Conservation (phyloP, 2,888 invertebrate species). For the Mesoligia furuncula region DNA sequence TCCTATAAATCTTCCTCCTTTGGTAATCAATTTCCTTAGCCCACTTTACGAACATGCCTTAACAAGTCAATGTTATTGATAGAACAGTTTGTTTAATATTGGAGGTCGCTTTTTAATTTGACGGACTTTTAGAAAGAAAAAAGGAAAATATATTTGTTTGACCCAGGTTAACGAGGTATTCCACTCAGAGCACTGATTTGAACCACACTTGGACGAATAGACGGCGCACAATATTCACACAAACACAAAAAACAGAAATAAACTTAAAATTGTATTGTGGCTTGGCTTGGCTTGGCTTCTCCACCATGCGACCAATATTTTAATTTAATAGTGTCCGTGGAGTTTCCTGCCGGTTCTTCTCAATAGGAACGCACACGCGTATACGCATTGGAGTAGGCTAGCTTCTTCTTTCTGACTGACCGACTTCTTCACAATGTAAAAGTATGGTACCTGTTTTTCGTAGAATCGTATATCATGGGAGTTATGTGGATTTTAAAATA, state of each 20-base stretch:
- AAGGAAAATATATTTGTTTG: background rate
- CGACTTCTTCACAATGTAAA: background rate
- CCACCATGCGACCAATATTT: background rate
- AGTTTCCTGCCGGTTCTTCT: background rate
- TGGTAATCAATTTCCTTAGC: constrained; percentile 56
- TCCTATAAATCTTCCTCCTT: constrained; percentile 59
- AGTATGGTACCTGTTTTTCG: background rate
- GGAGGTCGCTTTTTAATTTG: background rate
- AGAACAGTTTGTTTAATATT: constrained; percentile 3
- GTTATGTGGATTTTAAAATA: background rate
- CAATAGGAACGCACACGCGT: background rate
- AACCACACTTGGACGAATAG: too few species aligned
- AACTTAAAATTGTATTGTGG: too few species aligned
- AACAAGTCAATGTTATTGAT: constrained; percentile 48
- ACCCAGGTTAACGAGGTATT: too few species aligned
- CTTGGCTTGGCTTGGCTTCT: too few species aligned
- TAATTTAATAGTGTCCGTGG: background rate
- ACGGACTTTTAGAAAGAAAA: background rate
- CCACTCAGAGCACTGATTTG: too few species aligned
- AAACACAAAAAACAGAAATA: too few species aligned
- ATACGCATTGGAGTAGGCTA: background rate
- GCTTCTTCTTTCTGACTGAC: background rate
- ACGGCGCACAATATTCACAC: too few species aligned
- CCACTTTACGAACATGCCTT: constrained; percentile 15
- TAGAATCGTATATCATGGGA: background rate